Evolutionary conservation across 2,888 invertebrate species (phyloP).

Genomic region (Chironomus riparius): DNA sequence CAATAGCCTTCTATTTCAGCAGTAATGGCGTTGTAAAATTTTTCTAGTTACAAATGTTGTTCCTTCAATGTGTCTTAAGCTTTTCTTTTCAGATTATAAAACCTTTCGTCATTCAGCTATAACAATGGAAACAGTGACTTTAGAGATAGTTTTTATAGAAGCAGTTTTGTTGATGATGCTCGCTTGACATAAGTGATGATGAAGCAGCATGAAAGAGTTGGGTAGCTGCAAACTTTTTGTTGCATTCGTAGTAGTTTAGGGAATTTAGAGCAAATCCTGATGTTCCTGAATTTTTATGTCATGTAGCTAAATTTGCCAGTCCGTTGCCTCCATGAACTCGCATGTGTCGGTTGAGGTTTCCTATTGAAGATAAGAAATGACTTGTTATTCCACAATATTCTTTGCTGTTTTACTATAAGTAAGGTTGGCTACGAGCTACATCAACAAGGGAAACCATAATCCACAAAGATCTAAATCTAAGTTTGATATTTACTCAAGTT

Average conservation of each 20-base stretch:
- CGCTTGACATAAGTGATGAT: not conserved
- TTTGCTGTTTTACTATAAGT: no score
- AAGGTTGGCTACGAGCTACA: no score
- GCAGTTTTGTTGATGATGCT: slow-evolving; percentile 5
- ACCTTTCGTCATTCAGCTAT: no score
- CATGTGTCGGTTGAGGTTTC: slow-evolving; percentile 98
- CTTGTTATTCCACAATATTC: no score
- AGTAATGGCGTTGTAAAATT: no score
- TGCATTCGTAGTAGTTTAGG: slow-evolving; percentile 24
- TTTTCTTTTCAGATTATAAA: no score
- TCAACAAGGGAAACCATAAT: no score
- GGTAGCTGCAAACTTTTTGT: slow-evolving; percentile 9
- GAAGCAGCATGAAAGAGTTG: slow-evolving; percentile 6
- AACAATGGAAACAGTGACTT: not conserved
- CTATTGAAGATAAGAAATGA: slow-evolving; percentile 50
- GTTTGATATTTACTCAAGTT: no score
- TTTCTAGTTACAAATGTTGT: no score
- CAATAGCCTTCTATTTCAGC: no score
- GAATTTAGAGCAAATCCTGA: slow-evolving; percentile 7
- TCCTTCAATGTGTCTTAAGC: no score
- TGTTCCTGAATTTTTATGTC: slow-evolving; percentile 40
- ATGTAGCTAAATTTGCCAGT: slow-evolving; percentile 47
- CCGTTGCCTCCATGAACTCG: slow-evolving; percentile 77
- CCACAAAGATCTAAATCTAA: no score
- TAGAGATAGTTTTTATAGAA: slow-evolving; percentile 9